Conservation (phyloP, 2,113 vertebrate genomes). For the Perca flavescens region DNA sequence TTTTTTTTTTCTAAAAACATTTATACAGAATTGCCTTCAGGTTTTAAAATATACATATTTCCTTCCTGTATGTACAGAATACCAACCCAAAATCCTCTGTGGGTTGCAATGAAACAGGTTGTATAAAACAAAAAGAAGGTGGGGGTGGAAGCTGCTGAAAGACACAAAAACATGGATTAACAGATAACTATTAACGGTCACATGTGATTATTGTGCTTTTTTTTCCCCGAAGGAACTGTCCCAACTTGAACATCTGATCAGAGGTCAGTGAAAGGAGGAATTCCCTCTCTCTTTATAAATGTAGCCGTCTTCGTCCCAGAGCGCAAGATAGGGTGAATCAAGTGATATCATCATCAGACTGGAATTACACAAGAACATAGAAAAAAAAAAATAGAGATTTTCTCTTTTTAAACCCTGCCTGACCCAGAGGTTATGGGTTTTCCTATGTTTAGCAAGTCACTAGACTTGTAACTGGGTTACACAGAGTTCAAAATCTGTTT, state of each 20-base stretch:
- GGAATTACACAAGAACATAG: slow-evolving; percentile 22
- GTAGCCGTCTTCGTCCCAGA: slow-evolving; percentile 30
- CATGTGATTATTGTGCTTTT: slow-evolving; percentile 85
- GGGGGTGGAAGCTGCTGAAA: slow-evolving; percentile 22
- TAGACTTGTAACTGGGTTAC: slow-evolving; percentile 33
- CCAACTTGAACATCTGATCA: slow-evolving; percentile 42
- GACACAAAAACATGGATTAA: slow-evolving; percentile 37
- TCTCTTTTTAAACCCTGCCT: slow-evolving; percentile 35
- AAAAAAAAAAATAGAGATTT: background rate
- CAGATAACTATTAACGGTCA: slow-evolving; percentile 65
- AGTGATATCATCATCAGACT: slow-evolving; percentile 42
- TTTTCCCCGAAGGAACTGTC: slow-evolving; percentile 66
- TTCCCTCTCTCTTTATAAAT: slow-evolving; percentile 15
- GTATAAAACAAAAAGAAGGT: slow-evolving; percentile 62
- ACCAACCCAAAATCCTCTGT: slow-evolving; percentile 57
- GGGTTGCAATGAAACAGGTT: slow-evolving; percentile 63
- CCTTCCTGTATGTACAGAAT: slow-evolving; percentile 85
- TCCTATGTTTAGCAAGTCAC: slow-evolving; percentile 37
- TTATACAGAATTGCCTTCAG: slow-evolving; percentile 85
- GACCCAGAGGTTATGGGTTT: slow-evolving; percentile 42
- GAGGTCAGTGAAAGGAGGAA: slow-evolving; percentile 22
- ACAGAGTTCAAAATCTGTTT: slow-evolving; percentile 59
- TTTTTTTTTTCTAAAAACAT: slow-evolving; percentile 85
- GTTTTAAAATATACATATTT: slow-evolving; percentile 89
- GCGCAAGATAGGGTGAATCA: slow-evolving; percentile 28